These are phyloP conservation scores for Hybognathus amarus DNA, from an alignment of 2,797 vertebrate species.

Conservation along the genomic window DNA sequence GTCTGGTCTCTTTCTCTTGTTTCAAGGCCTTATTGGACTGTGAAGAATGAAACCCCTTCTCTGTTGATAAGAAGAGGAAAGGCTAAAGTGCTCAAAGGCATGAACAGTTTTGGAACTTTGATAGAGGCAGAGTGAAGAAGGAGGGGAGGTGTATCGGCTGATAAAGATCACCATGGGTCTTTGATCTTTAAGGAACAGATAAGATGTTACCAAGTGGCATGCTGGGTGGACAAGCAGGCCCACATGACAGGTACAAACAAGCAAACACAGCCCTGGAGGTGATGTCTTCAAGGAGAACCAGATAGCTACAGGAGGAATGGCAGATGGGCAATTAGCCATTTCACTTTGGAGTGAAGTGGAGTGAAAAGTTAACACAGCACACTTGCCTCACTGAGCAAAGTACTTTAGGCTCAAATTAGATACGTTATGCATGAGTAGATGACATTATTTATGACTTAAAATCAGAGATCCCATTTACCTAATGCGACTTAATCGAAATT, in stretches of 20 bases:
- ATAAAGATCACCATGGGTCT: slow-evolving; percentile 78
- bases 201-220: slow-evolving; percentile 78
- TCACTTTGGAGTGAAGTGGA: slow-evolving; percentile 49
- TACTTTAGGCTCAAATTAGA: slow-evolving; percentile 37
- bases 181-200: slow-evolving; percentile 80
- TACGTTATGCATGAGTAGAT: background rate
- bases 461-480: background rate
- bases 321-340: slow-evolving; percentile 53
- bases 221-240: slow-evolving; percentile 78
- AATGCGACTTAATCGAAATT: slow-evolving; percentile 10
- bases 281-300: slow-evolving; percentile 55
- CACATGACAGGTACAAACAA: slow-evolving; percentile 84
- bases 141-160: slow-evolving; percentile 77
- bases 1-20: slow-evolving; percentile 69
- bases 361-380: slow-evolving; percentile 39
- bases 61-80: slow-evolving; percentile 80
- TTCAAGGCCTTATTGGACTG: slow-evolving; percentile 74
- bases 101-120: slow-evolving; percentile 70
- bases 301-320: slow-evolving; percentile 64
- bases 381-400: slow-evolving; percentile 46
- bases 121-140: slow-evolving; percentile 70
- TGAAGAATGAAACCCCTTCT: slow-evolving; percentile 61
- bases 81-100: slow-evolving; percentile 76
- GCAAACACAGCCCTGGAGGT: slow-evolving; percentile 67
- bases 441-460: slow-evolving; percentile 44